Conservation (phyloP, 35 echinoderm and acorn worm species). For the Apostichopus californicus region DNA sequence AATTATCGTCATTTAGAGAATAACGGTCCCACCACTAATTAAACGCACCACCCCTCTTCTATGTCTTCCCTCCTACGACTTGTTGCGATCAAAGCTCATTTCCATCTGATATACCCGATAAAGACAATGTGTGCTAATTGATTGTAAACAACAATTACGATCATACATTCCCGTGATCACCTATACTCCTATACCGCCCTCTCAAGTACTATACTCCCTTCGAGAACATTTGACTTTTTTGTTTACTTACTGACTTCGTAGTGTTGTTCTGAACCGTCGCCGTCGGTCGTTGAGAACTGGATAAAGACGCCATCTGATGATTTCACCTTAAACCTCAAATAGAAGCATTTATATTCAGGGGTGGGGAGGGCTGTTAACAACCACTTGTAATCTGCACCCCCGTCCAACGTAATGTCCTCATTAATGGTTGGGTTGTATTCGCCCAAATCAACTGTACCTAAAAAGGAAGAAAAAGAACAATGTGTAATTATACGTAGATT, state of each 20-base stretch:
- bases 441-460: not conserved
- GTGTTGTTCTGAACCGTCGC: not conserved
- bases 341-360: not conserved
- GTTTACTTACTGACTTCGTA: constrained; percentile 20
- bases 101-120: too few species aligned
- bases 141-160: too few species aligned
- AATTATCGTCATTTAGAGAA: too few species aligned
- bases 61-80: too few species aligned
- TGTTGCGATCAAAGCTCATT: too few species aligned
- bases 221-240: too few species aligned
- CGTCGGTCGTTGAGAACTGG: not conserved
- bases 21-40: too few species aligned
- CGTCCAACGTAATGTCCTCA: not conserved
- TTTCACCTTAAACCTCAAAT: not conserved
- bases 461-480: not conserved
- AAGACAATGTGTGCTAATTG: too few species aligned
- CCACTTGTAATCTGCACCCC: not conserved
- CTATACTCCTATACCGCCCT: too few species aligned
- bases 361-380: not conserved
- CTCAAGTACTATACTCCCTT: too few species aligned
- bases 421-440: not conserved
- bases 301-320: not conserved
- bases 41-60: too few species aligned
- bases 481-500: not conserved
- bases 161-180: too few species aligned